Conservation (phyloP, 2,888 invertebrate species). For the Metallyticus violacea region DNA sequence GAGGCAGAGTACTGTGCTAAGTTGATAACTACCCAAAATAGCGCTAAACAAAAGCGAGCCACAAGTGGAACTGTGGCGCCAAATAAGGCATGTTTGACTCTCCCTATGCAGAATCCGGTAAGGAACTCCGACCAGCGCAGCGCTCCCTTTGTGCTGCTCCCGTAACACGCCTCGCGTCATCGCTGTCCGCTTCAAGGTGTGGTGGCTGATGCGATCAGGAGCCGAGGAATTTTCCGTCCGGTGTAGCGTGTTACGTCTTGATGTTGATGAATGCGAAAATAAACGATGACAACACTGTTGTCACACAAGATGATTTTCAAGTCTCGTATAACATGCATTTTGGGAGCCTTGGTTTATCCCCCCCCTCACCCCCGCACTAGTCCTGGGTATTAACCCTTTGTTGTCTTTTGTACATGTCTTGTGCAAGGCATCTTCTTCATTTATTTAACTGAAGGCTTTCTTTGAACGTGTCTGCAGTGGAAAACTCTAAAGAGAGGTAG, state of each 20-base stretch:
- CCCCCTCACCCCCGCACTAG: too few relatives aligned
- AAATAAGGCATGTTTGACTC: too few relatives aligned
- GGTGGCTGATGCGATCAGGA: neutral
- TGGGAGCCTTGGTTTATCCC: too few relatives aligned
- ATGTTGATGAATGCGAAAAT: neutral
- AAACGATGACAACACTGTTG: neutral
- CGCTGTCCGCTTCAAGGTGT: neutral
- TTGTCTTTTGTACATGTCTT: neutral
- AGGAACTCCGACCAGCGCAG: too few relatives aligned
- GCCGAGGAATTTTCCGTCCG: neutral
- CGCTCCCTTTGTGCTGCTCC: too few relatives aligned
- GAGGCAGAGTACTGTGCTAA: too few relatives aligned
- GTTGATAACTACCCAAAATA: too few relatives aligned
- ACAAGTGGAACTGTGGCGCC: too few relatives aligned
- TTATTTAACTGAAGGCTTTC: neutral
- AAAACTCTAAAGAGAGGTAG: neutral
- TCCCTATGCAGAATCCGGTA: too few relatives aligned
- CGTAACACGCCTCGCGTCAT: neutral
- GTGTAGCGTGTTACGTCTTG: neutral
- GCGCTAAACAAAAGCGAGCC: too few relatives aligned
- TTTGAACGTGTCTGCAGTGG: neutral
- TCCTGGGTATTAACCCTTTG: neutral
- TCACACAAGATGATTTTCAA: neutral
- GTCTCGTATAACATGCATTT: too few relatives aligned
- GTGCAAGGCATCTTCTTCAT: too few relatives aligned